Percentiles rank a stretch among this genome's conserved stretches.
Evolutionary conservation across 2,113 vertebrate species (phyloP).

Genomic region (Entomyzon cyanotis): DNA sequence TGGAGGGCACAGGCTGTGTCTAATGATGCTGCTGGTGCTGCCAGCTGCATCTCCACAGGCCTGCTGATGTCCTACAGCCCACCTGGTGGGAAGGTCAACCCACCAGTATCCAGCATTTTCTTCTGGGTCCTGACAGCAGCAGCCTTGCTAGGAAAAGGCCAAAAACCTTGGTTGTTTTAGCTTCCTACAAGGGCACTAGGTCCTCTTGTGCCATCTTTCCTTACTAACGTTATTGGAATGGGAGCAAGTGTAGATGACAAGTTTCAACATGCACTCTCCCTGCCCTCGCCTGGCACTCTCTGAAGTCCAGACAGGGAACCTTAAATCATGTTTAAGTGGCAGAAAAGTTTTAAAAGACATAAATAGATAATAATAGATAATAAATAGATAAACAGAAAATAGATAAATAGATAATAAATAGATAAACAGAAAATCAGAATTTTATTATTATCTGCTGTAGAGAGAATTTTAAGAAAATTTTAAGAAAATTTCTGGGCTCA

Average conservation of each 20-base stretch:
- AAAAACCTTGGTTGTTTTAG: background rate
- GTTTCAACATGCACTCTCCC: background rate
- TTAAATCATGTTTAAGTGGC: background rate
- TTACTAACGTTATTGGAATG: background rate
- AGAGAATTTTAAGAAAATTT: background rate
- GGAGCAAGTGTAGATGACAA: background rate
- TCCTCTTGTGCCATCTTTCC: background rate
- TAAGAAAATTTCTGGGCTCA: background rate
- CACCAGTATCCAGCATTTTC: background rate
- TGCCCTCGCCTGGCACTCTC: background rate
- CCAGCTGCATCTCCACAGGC: background rate
- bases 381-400: background rate
- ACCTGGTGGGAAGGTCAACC: background rate
- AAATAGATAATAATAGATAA: too few relatives aligned
- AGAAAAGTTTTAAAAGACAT: background rate
- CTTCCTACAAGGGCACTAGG: background rate
- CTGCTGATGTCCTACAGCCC: background rate
- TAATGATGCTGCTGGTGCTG: background rate
- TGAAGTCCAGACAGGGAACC: background rate
- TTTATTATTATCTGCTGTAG: background rate
- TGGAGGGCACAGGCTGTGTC: rapidly evolving
- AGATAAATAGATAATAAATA: background rate
- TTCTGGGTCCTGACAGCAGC: background rate
- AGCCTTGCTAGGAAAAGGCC: background rate
- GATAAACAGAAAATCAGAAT: background rate